Conservation (phyloP, 2,797 vertebrate species). For the Lateolabrax maculatus region DNA sequence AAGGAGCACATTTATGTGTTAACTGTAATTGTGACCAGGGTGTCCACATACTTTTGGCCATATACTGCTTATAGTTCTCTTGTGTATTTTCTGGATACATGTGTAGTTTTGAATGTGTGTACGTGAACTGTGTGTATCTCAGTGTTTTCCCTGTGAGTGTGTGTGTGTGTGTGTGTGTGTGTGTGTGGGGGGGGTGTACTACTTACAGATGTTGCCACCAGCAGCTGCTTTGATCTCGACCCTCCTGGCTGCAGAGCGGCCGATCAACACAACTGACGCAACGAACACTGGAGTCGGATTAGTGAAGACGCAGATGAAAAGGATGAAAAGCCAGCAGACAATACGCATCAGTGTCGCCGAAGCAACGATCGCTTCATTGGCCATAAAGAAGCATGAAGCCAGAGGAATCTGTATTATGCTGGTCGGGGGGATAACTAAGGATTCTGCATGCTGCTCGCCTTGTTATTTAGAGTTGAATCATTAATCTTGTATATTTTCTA, state of each 20-base stretch:
- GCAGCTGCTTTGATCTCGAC: slow-evolving; percentile 9
- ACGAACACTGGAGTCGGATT: slow-evolving; percentile 1
- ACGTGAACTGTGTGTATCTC: no score
- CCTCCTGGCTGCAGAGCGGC: not conserved
- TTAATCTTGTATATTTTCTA: no score
- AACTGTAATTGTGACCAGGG: no score
- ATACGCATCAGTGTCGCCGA: not conserved
- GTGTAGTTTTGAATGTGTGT: no score
- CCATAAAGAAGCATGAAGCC: not conserved
- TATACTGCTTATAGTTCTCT: no score
- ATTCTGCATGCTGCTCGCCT: no score
- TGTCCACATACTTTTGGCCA: no score
- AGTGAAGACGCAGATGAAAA: not conserved
- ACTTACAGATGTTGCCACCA: slow-evolving; percentile 13
- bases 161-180: not conserved
- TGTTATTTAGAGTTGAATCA: no score
- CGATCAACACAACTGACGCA: not conserved
- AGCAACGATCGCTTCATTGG: not conserved
- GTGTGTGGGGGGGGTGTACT: not conserved
- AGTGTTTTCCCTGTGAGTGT: no score
- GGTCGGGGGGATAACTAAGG: not conserved
- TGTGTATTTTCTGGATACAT: no score
- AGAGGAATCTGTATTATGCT: not conserved
- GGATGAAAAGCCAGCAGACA: not conserved
- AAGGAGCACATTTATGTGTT: no score